Base-by-base conservation (phyloP, 2,888 invertebrate species). In the Parthenolecanium corni region DNA sequence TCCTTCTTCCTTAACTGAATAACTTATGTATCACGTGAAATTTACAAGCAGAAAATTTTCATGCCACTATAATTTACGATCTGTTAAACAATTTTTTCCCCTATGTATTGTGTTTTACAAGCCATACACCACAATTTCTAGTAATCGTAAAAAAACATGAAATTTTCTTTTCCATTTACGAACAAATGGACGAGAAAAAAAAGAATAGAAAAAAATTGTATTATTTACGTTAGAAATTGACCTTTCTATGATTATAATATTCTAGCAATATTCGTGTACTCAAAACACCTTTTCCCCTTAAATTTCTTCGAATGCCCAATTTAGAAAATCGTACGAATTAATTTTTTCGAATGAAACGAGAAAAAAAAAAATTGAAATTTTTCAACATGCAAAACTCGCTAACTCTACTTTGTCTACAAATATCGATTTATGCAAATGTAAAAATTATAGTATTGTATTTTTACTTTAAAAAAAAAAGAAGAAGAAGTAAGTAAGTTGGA, bases 71-170 rank as follows among this genome's bases (percentile, higher is more conserved):
- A 31, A 31, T 31, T 31, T 31, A 31, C 9, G 31, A 31, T 31
- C n/a, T 6, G 9, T 31, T 31, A 9, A 31, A 31, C 75, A 74
- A 74, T 73, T 76, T 77, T n/a, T 40, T 44, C 44, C 21, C n/a
- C 21, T 31, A 31, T 31, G 9, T 31, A 31, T 6, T 4, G 31
- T 31, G 31, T 31, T 31, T 54, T 42, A 12, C 24, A 36, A 51
- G 49, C 14, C 18, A 49, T 16, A 38, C 20, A 49, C 49, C 25
- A 24, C 31, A 20, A 61, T 52, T 31, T 64, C 31, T 42, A 21
- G 16, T 31, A 31, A 31, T 31, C 5, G 31, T 9, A 31, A 4
- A 4, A 31, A 6, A 31, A 31, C 9, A 31, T 31, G 9, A 31
- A 31, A 53, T 24, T 46, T 44, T 53, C 52, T 53, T 44, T 53